A percentile compares a stretch with the other conserved stretches of the same genome.
These are phyloP conservation scores for Oscheius onirici DNA, from an alignment of 2,888 invertebrate species.

Conservation along the genomic window DNA sequence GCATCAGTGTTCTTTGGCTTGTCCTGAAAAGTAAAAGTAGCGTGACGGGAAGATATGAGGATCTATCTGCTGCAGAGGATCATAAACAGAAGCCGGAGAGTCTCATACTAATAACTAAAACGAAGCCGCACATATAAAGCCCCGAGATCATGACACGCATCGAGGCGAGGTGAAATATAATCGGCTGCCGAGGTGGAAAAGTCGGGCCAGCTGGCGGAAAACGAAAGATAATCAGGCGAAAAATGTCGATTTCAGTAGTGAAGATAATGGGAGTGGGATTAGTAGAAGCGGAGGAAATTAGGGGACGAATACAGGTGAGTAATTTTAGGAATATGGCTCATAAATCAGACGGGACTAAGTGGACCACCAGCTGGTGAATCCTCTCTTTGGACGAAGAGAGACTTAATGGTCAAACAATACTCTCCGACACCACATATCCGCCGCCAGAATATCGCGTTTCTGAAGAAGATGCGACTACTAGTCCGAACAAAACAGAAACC, in stretches of 20 bases:
- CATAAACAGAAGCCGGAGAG: too few species aligned
- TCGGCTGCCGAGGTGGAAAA: constrained; percentile 14
- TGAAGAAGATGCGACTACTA: neutral
- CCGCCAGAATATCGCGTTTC: constrained; percentile 19
- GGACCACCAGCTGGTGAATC: constrained; percentile 7
- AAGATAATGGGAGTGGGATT: constrained; percentile 14
- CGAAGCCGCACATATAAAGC: too few species aligned
- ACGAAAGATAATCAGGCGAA: constrained; percentile 31
- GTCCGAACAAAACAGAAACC: constrained; percentile 8
- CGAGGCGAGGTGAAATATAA: neutral
- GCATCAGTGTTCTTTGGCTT: too few species aligned
- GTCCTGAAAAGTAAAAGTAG: too few species aligned
- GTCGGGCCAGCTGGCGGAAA: constrained; percentile 21
- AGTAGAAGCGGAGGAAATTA: neutral
- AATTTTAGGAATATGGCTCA: neutral
- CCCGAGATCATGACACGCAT: neutral
- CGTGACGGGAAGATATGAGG: too few species aligned
- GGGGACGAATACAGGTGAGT: neutral
- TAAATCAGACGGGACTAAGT: neutral
- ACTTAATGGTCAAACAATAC: constrained; percentile 35
- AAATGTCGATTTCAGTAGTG: neutral
- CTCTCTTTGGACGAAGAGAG: too few species aligned
- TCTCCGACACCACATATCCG: constrained; percentile 27
- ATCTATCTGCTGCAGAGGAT: too few species aligned
- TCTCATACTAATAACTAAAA: too few species aligned